These are phyloP conservation scores for Cactoblastis cactorum DNA, from an alignment of 2,888 invertebrate genomes.

Conservation along the genomic window DNA sequence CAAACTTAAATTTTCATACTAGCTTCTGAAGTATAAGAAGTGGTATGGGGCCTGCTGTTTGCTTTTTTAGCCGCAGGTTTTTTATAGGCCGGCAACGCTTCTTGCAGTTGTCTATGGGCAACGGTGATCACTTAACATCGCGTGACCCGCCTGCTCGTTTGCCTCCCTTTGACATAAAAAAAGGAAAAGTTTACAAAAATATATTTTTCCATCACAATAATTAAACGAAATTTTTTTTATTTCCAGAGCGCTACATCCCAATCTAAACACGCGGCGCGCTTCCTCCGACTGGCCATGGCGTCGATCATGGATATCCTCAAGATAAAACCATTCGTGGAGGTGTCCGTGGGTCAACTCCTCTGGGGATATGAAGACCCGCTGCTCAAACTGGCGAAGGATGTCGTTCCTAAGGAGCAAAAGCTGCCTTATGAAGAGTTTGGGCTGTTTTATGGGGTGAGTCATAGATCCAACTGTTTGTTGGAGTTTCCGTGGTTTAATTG, in stretches of 20 bases:
- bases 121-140: too few species aligned
- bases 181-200: too few species aligned
- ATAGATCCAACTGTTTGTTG: conserved; percentile 94
- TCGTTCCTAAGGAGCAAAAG: conserved; percentile 93
- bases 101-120: too few species aligned
- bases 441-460: conserved; percentile 90
- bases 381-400: conserved; percentile 92
- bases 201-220: too few species aligned
- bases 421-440: conserved; percentile 95
- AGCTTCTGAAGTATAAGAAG: too few species aligned
- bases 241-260: conserved; percentile 92
- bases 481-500: conserved; percentile 91
- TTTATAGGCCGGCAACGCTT: too few species aligned
- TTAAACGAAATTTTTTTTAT: too few species aligned
- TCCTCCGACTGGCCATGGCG: conserved; percentile 92
- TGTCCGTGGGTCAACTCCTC: conserved; percentile 90
- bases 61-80: too few species aligned
- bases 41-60: too few species aligned
- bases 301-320: conserved; percentile 95
- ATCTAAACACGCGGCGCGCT: conserved; percentile 91
- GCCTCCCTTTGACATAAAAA: too few species aligned
- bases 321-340: conserved; percentile 94
- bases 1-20: too few species aligned
- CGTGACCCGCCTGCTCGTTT: too few species aligned
- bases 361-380: conserved; percentile 96